phyloP scores from a whole-genome alignment of 1,140 invertebrate genomes.

The Pogonognathellus flavescens region DNA sequence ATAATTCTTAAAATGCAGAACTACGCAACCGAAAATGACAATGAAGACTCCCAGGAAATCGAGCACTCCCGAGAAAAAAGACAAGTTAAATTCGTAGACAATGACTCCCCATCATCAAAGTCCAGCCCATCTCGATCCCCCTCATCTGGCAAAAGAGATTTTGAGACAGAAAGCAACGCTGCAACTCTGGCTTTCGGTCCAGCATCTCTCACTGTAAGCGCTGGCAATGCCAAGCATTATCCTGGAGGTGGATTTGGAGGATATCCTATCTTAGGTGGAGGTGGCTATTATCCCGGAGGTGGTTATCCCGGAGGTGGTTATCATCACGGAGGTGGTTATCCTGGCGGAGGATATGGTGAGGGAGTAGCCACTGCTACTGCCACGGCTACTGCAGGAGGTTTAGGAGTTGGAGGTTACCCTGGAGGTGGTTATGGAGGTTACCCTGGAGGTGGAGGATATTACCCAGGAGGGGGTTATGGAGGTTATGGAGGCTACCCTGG shows the following conservation, averaged over 20 bases:
- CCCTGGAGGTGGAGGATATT: neutral
- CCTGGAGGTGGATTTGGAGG: no score
- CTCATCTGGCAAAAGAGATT: neutral
- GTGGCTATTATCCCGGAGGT: constrained; percentile 2
- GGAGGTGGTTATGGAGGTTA: neutral
- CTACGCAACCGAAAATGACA: neutral
- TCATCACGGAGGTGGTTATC: neutral
- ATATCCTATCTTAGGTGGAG: neutral
- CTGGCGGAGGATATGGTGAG: neutral
- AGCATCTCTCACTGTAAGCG: neutral
- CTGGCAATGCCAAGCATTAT: constrained; percentile 11
- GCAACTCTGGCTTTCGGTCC: neutral
- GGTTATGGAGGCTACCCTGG: neutral
- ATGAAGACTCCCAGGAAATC: neutral
- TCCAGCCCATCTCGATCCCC: neutral
- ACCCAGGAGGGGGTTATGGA: neutral
- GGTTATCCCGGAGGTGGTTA: neutral
- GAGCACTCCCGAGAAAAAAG: neutral
- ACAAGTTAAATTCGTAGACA: neutral
- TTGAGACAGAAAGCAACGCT: neutral
- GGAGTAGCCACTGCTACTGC: neutral
- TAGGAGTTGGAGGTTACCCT: neutral
- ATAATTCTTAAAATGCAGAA: neutral
- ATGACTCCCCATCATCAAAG: neutral
- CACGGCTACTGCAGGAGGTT: neutral